A percentile compares a stretch with the other conserved stretches of the same genome.
Evolutionary conservation across 2,113 vertebrate species (phyloP).

Genomic region (Lophura nycthemera): DNA sequence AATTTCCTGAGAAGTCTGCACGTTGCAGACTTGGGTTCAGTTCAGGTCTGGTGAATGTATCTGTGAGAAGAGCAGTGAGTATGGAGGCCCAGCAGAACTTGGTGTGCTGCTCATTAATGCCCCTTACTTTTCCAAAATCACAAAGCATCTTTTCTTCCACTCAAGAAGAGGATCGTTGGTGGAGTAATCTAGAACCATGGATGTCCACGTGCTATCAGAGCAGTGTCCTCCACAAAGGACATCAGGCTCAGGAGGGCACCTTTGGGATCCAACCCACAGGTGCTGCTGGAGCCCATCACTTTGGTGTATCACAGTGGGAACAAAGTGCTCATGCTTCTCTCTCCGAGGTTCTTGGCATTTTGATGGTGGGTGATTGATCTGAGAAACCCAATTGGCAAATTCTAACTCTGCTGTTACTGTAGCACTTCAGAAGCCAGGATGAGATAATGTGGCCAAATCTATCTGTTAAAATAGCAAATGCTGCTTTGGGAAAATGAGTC

Average conservation of each 20-base stretch:
- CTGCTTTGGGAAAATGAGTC: constrained; percentile 79
- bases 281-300: not conserved
- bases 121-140: not conserved
- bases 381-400: constrained; percentile 77
- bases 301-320: not conserved
- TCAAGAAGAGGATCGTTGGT: not conserved
- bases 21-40: not conserved
- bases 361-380: constrained; percentile 81
- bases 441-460: constrained; percentile 80
- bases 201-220: not conserved
- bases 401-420: constrained; percentile 81
- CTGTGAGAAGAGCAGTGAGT: not conserved
- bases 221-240: not conserved
- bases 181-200: not conserved
- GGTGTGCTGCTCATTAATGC: not conserved
- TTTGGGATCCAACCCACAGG: not conserved
- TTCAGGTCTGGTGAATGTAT: not conserved
- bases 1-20: constrained; percentile 44
- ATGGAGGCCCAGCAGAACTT: not conserved
- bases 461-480: constrained; percentile 73
- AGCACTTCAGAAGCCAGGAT: constrained; percentile 80
- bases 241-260: not conserved
- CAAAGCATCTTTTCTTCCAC: not conserved
- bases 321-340: constrained; percentile 44
- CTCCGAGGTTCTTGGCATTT: constrained; percentile 70